Percentiles rank a stretch among this genome's conserved stretches.
phyloP scores from a whole-genome alignment of 2,888 invertebrate species.

The Phragmatobia fuliginosa region DNA sequence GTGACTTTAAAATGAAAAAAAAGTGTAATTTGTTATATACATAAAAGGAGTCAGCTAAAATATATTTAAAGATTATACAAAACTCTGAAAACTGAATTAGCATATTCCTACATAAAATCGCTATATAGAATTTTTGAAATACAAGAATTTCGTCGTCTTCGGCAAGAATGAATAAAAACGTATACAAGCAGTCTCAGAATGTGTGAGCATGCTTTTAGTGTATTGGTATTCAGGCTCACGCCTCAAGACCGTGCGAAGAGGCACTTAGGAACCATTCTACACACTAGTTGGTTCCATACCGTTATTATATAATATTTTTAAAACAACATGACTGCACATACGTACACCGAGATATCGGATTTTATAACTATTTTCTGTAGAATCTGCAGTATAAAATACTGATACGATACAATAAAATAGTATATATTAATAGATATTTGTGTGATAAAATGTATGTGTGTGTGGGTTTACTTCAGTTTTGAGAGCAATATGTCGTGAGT shows the following conservation, averaged over 20 bases:
- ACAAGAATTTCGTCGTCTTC: conserved; percentile 28
- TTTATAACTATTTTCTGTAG: background rate
- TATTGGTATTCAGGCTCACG: conserved; percentile 65
- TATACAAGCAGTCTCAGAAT: conserved; percentile 48
- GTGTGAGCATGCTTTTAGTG: conserved; percentile 64
- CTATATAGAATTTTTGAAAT: conserved; percentile 31
- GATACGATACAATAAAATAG: no score
- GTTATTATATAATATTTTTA: conserved; percentile 37
- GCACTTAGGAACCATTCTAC: conserved; percentile 51
- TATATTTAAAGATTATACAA: background rate
- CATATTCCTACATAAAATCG: conserved; percentile 5
- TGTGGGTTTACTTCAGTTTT: background rate
- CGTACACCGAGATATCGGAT: background rate
- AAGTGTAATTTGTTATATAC: no score
- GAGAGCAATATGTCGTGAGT: background rate
- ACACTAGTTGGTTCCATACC: conserved; percentile 52
- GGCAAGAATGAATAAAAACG: conserved; percentile 49
- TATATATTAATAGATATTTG: background rate
- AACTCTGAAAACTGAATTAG: conserved; percentile 1
- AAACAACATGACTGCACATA: conserved; percentile 15
- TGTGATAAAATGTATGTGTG: background rate
- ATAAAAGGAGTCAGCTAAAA: background rate
- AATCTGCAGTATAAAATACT: background rate
- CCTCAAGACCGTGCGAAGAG: conserved; percentile 44
- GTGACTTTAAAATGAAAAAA: no score